A percentile compares a stretch with the other conserved stretches of the same genome.
phyloP scores from a whole-genome alignment of 2,113 vertebrate species.

The Neolamprologus tretocephalus region DNA sequence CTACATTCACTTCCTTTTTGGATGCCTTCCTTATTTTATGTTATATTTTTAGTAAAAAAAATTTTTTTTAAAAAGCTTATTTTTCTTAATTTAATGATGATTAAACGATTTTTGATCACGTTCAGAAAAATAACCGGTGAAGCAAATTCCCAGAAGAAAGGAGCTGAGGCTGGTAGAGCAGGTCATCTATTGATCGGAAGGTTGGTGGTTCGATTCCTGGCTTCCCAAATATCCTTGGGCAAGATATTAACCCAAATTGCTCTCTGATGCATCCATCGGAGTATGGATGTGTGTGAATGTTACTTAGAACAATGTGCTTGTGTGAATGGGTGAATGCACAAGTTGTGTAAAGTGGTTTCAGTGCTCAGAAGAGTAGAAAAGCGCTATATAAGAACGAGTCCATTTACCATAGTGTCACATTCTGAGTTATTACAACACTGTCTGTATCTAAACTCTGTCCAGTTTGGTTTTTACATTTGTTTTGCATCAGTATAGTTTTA shows the following conservation, averaged over 20 bases:
- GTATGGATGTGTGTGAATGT: rapidly evolving
- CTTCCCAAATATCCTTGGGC: rapidly evolving
- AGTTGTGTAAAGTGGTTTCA: background rate
- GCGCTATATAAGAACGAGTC: rapidly evolving
- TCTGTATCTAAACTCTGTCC: rapidly evolving
- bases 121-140: background rate
- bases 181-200: background rate
- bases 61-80: background rate
- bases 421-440: background rate
- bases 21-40: rapidly evolving
- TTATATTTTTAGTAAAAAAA: background rate
- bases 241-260: background rate
- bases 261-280: rapidly evolving
- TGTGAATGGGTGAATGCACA: rapidly evolving
- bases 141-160: background rate
- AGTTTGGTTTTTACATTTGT: background rate
- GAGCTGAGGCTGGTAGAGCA: rapidly evolving
- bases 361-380: background rate
- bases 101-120: rapidly evolving
- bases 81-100: background rate
- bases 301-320: background rate
- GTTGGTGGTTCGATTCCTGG: background rate
- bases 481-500: background rate
- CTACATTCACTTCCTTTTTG: background rate
- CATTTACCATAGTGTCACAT: background rate